Evolutionary conservation across 2,113 vertebrate species (phyloP), one percentile per base, ranked within the genome.

Genomic region (Melanerpes aurifrons): DNA sequence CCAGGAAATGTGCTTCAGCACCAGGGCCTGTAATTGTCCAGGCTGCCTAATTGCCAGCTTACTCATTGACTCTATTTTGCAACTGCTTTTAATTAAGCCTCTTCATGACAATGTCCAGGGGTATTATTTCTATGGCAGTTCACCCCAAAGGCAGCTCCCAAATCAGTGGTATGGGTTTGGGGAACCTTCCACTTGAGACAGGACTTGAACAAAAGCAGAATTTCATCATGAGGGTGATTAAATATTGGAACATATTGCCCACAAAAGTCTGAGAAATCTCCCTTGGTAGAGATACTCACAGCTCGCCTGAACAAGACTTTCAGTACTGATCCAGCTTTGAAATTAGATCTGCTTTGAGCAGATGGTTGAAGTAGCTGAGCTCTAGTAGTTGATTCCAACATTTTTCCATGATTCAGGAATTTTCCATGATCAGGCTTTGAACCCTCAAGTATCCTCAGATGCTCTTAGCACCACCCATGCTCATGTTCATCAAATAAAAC

Each of bases 1-100:
- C 64, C 80, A 94, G 92, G 93, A 95, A 92, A 37, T 77, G 28
- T 88, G 57, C 61, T 91, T 81, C 75, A 81, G 2, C 32, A 74
- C 16, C 57, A 95, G 26, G 37, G 50, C 3, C 1, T 78, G 28
- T 74, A 77, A 93, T 94, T 86, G 32, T 70, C 57, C 31, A 68
- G 57, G 79, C 31, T 91, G 37, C 40, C 77, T 91, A 90, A 96
- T 83, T 77, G 82, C 28, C 53, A 74, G 35, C 53, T 87, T 45
- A 31, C 57, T 90, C 61, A 54, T 25, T 84, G 21, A 48, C 61
- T 84, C 35, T 87, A 50, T 62, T 91, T 91, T 87, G 62, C 56
- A 66, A 78, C 31, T 73, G 62, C 78, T 67, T 87, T 77, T 94
- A 94, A 90, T 85, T 70, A 89, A 82, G 77, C 24, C 32, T 77